Evolutionary conservation across 2,797 vertebrate species (phyloP).

Genomic region (Sitta carolinensis): DNA sequence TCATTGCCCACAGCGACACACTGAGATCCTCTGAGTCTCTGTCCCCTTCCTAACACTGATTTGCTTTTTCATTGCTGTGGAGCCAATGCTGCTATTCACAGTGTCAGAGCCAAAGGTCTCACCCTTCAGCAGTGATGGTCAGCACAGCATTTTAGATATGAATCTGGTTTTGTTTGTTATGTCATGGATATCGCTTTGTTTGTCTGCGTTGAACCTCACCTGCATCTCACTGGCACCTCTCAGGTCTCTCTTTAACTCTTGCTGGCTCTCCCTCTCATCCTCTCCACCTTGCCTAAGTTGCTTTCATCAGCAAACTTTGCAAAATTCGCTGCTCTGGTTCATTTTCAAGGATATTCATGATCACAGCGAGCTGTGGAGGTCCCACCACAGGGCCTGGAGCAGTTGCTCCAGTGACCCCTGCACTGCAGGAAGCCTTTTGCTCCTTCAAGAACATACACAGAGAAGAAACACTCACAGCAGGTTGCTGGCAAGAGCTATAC

Average conservation of each 20-base stretch:
- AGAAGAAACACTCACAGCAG: conserved; percentile 2
- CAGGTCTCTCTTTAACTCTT: not conserved
- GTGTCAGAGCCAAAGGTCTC: not conserved
- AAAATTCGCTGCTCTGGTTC: not conserved
- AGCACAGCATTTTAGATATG: not conserved
- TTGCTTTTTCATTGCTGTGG: not conserved
- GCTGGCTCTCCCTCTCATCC: not conserved
- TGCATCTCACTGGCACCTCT: not conserved
- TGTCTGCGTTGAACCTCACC: not conserved
- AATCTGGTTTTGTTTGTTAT: not conserved
- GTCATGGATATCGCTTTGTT: not conserved
- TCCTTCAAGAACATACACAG: not conserved
- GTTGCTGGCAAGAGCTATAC: not conserved
- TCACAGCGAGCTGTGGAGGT: not conserved
- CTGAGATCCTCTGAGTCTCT: not conserved
- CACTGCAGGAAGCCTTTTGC: not conserved
- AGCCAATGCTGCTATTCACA: not conserved
- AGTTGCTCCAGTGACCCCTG: not conserved
- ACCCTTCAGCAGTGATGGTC: not conserved
- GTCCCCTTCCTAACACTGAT: not conserved
- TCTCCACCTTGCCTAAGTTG: not conserved
- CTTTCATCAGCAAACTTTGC: not conserved
- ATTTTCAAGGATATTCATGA: not conserved
- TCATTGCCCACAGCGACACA: too few relatives aligned
- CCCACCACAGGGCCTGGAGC: not conserved